Evolutionary conservation across 2,113 vertebrate genomes (phyloP).

Genomic region (Bagarius yarrelli): DNA sequence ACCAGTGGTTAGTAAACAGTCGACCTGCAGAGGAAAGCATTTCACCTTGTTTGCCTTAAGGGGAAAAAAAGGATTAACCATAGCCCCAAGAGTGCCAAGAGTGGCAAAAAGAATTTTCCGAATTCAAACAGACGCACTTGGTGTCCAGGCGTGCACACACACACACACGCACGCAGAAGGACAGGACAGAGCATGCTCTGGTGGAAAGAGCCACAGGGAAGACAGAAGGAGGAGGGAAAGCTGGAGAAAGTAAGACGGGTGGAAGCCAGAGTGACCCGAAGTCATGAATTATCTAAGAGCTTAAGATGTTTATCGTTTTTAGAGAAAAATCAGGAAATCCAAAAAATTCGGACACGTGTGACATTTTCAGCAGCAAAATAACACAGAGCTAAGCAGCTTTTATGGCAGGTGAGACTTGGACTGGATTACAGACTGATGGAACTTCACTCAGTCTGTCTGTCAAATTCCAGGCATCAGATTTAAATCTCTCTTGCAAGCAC

Average conservation of each 20-base stretch:
- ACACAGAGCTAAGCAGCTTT: not conserved
- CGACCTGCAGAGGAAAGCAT: not conserved
- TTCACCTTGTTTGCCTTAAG: not conserved
- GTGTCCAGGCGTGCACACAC: slow-evolving; percentile 23
- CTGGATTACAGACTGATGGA: not conserved
- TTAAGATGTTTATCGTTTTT: slow-evolving; percentile 35
- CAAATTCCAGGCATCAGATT: not conserved
- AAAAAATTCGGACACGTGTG: not conserved
- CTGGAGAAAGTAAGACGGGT: slow-evolving; percentile 28
- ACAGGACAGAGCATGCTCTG: slow-evolving; percentile 70
- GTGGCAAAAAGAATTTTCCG: slow-evolving; percentile 28
- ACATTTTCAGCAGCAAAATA: not conserved
- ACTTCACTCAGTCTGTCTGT: not conserved
- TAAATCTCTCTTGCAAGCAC: not conserved
- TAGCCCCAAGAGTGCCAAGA: slow-evolving; percentile 30
- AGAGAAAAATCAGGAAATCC: not conserved
- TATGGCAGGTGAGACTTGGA: not conserved
- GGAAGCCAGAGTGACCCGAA: slow-evolving; percentile 43
- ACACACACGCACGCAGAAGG: slow-evolving; percentile 52
- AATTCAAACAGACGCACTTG: slow-evolving; percentile 37
- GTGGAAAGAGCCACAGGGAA: slow-evolving; percentile 50
- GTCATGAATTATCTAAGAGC: slow-evolving; percentile 56
- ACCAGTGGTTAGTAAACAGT: not conserved
- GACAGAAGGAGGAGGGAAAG: slow-evolving; percentile 30
- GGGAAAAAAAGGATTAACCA: slow-evolving; percentile 20